Evolutionary conservation across 2,113 vertebrate species (phyloP), one percentile per base, ranked within the genome.

Genomic region (Lophius piscatorius): DNA sequence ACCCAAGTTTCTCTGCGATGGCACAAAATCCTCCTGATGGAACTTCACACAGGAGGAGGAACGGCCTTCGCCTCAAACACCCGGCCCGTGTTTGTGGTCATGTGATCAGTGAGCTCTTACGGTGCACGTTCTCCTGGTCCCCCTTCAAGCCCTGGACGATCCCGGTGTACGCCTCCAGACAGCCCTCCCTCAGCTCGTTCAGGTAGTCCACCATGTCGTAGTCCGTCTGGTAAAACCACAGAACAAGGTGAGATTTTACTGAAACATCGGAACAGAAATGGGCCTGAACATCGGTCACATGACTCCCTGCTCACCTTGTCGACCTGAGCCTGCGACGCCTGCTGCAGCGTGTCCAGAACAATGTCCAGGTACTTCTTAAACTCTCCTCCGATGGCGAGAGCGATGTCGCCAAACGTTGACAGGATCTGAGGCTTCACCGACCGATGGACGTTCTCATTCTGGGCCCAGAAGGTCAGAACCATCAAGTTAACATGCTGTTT

Each of bases 161-260:
- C 0, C 97, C 97, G 0, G 97, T 98, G 83, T 99, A 99, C 0
- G 97, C 97, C 80, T 99, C 97, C 90, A 99, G 90, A 54, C 97
- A 99, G 68, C 97, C 94, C 86, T 98, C 97, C 70, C 97, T 78
- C 84, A 99, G 74, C 84, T 98, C 97, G 3, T 99, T 99, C 90
- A 99, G 90, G 85, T 99, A 98, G 87, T 99, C 97, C 91, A 99
- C 95, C 97, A 99, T 99, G 88, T 99, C 97, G 10, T 97, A 98
- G 88, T 99, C 97, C 0, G 95, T 95, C 97, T 99, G 85, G 0
- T 12, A 12, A 31, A 18, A 59, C 4, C n/a, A 9, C 23, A 21
- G 33, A 18, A n/a, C n/a, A n/a, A n/a, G n/a, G n/a, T n/a, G n/a
- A n/a, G n/a, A n/a, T n/a, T n/a, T n/a, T n/a, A n/a, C n/a, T n/a